Percentiles rank a stretch among this genome's conserved stretches.
phyloP scores from a whole-genome alignment of 2,113 vertebrate species.

The Poecile atricapillus region DNA sequence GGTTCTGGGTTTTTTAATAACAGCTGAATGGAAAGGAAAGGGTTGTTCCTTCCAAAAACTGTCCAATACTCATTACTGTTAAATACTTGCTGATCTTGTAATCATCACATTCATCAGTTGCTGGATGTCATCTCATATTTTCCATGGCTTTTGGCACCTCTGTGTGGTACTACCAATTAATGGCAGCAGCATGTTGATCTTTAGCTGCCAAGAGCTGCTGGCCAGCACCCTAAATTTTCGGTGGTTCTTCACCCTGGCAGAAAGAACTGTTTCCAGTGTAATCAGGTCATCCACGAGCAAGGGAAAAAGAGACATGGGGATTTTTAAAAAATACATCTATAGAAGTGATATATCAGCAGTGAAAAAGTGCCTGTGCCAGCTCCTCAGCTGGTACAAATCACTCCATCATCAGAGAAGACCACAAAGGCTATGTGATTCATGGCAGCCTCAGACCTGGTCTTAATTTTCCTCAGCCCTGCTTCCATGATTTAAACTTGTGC shows the following conservation, averaged over 20 bases:
- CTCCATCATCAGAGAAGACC: not conserved
- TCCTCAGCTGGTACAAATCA: conserved; percentile 7
- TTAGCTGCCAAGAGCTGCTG: conserved; percentile 50
- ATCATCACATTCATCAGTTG: conserved; percentile 8
- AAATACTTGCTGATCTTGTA: conserved; percentile 1
- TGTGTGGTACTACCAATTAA: not conserved
- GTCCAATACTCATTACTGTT: not conserved
- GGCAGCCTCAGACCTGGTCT: not conserved
- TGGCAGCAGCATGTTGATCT: conserved; percentile 5
- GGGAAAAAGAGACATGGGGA: not conserved
- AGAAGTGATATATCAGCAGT: not conserved
- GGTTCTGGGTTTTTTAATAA: not conserved
- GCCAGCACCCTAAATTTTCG: conserved; percentile 28
- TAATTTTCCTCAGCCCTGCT: not conserved
- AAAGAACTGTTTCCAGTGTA: conserved; percentile 18
- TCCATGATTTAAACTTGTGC: conserved; percentile 2
- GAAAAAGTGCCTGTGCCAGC: not conserved
- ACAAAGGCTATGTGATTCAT: not conserved
- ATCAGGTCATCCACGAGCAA: conserved; percentile 6
- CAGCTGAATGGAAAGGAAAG: not conserved
- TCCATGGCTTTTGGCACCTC: conserved; percentile 32
- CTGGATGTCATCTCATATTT: conserved; percentile 14
- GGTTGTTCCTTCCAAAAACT: not conserved
- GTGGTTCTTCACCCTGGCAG: conserved; percentile 48
- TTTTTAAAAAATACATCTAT: not conserved